Conservation (phyloP, 1,140 invertebrate genomes). For the Atopsyche davidsoni region DNA sequence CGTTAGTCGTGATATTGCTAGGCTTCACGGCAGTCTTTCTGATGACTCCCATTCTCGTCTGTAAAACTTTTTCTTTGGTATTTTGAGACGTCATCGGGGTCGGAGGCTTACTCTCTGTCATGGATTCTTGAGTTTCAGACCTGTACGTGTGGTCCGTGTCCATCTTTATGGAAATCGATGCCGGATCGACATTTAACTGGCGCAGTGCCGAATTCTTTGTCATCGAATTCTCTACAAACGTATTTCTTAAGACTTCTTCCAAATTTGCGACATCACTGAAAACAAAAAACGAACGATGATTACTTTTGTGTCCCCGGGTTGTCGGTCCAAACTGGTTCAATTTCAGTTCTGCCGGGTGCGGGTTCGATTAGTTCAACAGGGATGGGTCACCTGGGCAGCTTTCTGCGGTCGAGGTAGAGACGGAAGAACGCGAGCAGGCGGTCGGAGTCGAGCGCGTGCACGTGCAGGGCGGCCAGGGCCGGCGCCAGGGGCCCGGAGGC, state of each 20-base stretch:
- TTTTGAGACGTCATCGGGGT: conserved; percentile 34
- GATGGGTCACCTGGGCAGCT: conserved; percentile 56
- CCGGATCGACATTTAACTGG: conserved; percentile 60
- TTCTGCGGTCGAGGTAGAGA: conserved; percentile 66
- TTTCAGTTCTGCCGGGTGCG: no score
- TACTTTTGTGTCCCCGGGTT: neutral
- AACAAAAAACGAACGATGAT: conserved; percentile 30
- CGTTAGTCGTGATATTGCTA: conserved; percentile 33
- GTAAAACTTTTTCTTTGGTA: conserved; percentile 42
- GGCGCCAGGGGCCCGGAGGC: conserved; percentile 52
- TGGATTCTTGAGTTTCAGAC: conserved; percentile 42
- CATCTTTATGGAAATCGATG: conserved; percentile 58
- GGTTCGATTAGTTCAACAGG: neutral
- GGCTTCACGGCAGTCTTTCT: conserved; percentile 47
- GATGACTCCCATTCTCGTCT: conserved; percentile 46
- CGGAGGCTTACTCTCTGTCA: conserved; percentile 40
- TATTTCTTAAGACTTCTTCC: conserved; percentile 61
- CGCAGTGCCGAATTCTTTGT: conserved; percentile 59
- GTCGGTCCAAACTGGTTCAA: neutral
- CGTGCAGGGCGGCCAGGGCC: conserved; percentile 56
- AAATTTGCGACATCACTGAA: conserved; percentile 56
- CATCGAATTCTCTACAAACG: conserved; percentile 60
- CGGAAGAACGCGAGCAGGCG: conserved; percentile 68
- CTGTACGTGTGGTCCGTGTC: conserved; percentile 47
- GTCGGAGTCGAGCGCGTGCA: conserved; percentile 64